Evolutionary conservation across 2,797 vertebrate species (phyloP).

Genomic region (Parauchenoglanis ngamensis): DNA sequence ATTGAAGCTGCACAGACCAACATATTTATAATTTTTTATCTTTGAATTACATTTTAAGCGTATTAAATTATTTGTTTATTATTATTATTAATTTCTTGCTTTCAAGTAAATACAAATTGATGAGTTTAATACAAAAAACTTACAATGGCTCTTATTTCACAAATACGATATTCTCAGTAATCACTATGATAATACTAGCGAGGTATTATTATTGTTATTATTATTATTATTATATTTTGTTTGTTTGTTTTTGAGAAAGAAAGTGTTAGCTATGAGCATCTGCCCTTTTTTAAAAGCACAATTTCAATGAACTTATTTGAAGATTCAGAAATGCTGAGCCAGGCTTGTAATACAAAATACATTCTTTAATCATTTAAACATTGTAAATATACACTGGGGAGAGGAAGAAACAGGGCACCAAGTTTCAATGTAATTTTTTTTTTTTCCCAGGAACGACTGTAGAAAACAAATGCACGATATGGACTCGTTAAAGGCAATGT

Average conservation of each 20-base stretch:
- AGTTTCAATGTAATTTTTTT: slow-evolving; percentile 38
- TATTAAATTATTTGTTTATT: too few relatives aligned
- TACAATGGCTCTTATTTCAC: not conserved
- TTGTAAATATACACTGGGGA: slow-evolving; percentile 67
- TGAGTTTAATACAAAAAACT: too few relatives aligned
- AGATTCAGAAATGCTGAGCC: not conserved
- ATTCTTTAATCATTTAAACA: slow-evolving; percentile 77
- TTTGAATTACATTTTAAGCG: too few relatives aligned
- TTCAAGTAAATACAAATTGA: not conserved
- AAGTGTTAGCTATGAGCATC: not conserved
- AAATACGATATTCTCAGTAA: not conserved
- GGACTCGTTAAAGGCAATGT: slow-evolving; percentile 12
- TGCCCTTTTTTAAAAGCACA: not conserved
- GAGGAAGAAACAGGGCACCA: slow-evolving; percentile 39
- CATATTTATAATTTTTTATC: not conserved
- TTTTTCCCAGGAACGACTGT: slow-evolving; percentile 35
- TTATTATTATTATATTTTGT: not conserved
- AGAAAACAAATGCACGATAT: slow-evolving; percentile 35
- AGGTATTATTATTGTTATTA: not conserved
- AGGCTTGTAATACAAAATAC: slow-evolving; percentile 76
- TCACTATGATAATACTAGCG: not conserved
- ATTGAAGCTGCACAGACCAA: not conserved
- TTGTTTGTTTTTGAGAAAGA: not conserved
- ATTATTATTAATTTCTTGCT: not conserved
- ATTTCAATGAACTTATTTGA: not conserved